Evolutionary conservation across 1,140 invertebrate genomes (phyloP).

Genomic region (Camponotus pennsylvanicus): DNA sequence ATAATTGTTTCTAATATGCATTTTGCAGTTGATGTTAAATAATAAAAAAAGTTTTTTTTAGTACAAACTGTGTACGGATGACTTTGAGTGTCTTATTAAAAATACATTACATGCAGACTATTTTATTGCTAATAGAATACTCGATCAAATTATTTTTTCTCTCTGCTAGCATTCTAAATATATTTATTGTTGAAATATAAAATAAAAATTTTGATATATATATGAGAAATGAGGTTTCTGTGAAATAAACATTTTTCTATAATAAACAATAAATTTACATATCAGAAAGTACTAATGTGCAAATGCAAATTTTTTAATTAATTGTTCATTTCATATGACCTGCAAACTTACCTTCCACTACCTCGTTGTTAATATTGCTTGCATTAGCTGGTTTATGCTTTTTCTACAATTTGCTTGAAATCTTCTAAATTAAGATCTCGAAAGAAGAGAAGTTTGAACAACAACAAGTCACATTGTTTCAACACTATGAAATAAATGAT

Average conservation of each 20-base stretch:
- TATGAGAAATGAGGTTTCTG: background rate
- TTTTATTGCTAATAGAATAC: conserved; percentile 77
- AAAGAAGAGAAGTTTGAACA: conserved; percentile 7
- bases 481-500: conserved; percentile 6
- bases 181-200: conserved; percentile 61
- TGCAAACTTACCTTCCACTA: conserved; percentile 35
- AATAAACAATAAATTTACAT: conserved; percentile 1
- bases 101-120: conserved; percentile 73
- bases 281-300: conserved; percentile 4
- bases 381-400: conserved; percentile 1
- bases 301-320: conserved; percentile 11
- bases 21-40: background rate
- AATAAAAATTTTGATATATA: background rate
- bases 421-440: background rate
- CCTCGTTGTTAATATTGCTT: conserved; percentile 9
- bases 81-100: conserved; percentile 79
- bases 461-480: conserved; percentile 3
- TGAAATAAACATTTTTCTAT: background rate
- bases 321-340: background rate
- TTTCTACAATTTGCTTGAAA: background rate
- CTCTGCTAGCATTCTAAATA: conserved; percentile 71
- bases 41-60: background rate
- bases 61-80: background rate
- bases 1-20: background rate
- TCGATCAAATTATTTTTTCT: conserved; percentile 62